Evolutionary conservation across 2,888 invertebrate genomes (phyloP), one percentile per base, ranked within the genome.

Genomic region (Odontocolon sp.): DNA sequence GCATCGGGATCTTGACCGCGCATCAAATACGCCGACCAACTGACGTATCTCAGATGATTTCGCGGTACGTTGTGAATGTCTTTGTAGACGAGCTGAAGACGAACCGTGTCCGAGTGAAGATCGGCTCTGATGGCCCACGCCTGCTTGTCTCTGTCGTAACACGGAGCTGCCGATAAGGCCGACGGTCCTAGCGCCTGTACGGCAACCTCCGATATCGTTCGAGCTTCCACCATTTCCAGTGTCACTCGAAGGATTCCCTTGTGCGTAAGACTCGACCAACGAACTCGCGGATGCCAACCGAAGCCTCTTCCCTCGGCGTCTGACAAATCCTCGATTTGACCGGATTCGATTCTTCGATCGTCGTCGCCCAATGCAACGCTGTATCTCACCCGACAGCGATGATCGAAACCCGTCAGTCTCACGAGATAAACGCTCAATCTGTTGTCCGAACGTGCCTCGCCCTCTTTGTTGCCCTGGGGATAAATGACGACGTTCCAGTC

Each of bases 121-220:
- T 96, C 96, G 40, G 95, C 94, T 81, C 95, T 94, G 70, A 96
- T 91, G 61, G 94, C 92, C 96, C 96, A 96, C 3, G 95, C 95
- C 86, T 93, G 93, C 85, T 96, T 96, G 90, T 96, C 96, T 6
- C 95, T 92, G 89, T 96, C 96, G 90, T 95, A 96, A 88, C 95
- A 95, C 0, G 93, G 93, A 0, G 93, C 92, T 0, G 93, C 91
- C 0, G 93, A 91, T 1, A 93, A 91, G 0, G 91, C 90, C n/a
- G 92, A 87, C 18, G 93, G 91, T 0, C 92, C 92, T 11, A 94
- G 85, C 3, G 92, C 87, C 81, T 90, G 87, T 0, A 92, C 91
- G 23, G 90, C 89, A 0, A 94, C 92, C 85, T 94, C 94, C 80
- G 94, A 94, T 61, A 94, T 91, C 2, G 93, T 93, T 78, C 95